A percentile compares a stretch with the other conserved stretches of the same genome.
These are phyloP conservation scores for Chloroceryle amazona DNA, from an alignment of 2,797 vertebrate species.

Conservation along the genomic window DNA sequence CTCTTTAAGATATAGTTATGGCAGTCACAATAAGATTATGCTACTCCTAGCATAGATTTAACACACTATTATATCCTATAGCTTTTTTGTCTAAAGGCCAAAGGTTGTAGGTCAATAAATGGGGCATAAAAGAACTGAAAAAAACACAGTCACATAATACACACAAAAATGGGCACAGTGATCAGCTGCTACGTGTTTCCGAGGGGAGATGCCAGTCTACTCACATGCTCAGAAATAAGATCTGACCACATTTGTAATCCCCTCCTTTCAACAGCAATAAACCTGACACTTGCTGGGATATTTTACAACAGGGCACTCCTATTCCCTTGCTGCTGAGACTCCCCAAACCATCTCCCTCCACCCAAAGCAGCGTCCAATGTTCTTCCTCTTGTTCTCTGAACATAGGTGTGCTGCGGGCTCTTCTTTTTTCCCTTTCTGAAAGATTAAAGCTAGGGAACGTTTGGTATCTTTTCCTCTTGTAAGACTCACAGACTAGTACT, in stretches of 20 bases:
- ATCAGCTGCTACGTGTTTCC: background rate
- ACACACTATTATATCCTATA: background rate
- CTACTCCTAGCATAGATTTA: background rate
- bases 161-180: background rate
- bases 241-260: background rate
- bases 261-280: background rate
- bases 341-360: background rate
- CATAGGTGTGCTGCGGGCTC: background rate
- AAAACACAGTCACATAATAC: background rate
- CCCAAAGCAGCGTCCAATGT: background rate
- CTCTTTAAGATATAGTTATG: background rate
- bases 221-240: background rate
- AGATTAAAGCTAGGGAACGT: background rate
- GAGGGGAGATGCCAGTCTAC: background rate
- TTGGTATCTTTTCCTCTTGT: background rate
- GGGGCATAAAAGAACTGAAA: background rate
- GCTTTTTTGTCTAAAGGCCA: background rate
- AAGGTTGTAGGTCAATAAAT: background rate
- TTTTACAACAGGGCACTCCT: background rate
- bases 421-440: background rate
- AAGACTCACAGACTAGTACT: background rate
- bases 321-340: background rate
- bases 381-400: background rate
- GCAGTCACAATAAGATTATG: background rate
- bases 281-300: background rate